Evolutionary conservation across 2,888 invertebrate genomes (phyloP), one percentile per base, ranked within the genome.

Genomic region (Nymphalis urticae): DNA sequence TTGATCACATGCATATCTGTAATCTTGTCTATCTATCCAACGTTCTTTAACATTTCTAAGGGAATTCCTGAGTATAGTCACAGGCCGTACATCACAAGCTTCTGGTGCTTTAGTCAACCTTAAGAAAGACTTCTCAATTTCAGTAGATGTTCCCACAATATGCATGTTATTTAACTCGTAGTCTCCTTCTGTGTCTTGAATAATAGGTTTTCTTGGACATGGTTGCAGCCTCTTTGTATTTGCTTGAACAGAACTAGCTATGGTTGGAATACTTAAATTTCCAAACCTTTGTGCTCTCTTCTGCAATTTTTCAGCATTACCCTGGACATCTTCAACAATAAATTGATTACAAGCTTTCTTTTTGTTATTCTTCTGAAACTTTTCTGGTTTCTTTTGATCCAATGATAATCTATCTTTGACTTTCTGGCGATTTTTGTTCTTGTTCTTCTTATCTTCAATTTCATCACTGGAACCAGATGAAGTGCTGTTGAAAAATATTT

Each of bases 1-100:
- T 90, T 99, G 99, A 94, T 99, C 99, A 93, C 99, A 99, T 71
- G 98, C 97, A 93, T 98, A 99, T 89, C 95, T 96, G 90, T 99
- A 99, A 92, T 99, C 98, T 83, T 96, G 96, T 80, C 96, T 97
- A 68, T 95, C 94, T 75, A 96, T 94, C 98, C 99, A 99, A 80
- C 96, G 96, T 59, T 95, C 94, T 89, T 98, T 98, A 16, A 99
- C 98, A 93, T 97, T 96, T 82, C 95, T 95, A 81, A 99, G 94
- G 59, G 99, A 97, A 84, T 95, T 95, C 79, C 94, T 94, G 72
- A 99, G 94, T 61, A 99, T 96, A 83, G 95, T 94, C 78, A 97
- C 95, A 76, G 99, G 99, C 73, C 99, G 95, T 72, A 99, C 97
- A 84, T 97, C 97, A 84, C 96, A 95, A 58, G 98, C 95, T 85